Evolutionary conservation across 1,140 invertebrate species (phyloP).

Genomic region (Calephelis nemesis): DNA sequence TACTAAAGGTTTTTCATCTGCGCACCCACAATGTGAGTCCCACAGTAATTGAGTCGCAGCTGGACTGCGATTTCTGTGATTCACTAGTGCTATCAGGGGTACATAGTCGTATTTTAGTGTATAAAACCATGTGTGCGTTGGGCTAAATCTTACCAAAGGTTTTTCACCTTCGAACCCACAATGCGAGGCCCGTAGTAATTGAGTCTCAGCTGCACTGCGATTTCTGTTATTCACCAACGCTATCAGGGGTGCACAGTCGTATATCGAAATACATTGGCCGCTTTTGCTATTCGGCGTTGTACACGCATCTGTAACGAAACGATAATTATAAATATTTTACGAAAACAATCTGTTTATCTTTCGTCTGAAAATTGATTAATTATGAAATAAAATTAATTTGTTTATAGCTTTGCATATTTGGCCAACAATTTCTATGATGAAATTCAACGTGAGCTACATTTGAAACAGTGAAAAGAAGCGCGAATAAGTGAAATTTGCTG

Average conservation of each 20-base stretch:
- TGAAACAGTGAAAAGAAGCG: too few species aligned
- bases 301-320: constrained; percentile 23
- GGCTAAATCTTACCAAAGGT: constrained; percentile 26
- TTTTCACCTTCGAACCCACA: constrained; percentile 31
- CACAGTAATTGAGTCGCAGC: neutral
- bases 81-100: neutral
- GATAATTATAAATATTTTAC: neutral
- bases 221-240: constrained; percentile 30
- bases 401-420: too few species aligned
- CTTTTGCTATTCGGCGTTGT: constrained; percentile 25
- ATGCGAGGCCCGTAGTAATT: constrained; percentile 28
- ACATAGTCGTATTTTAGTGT: neutral
- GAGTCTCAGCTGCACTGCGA: constrained; percentile 27
- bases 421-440: too few species aligned
- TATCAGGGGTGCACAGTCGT: constrained; percentile 35
- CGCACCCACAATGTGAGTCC: neutral
- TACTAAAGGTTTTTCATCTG: neutral
- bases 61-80: neutral
- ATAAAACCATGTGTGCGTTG: too few species aligned
- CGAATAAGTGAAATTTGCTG: too few species aligned
- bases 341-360: too few species aligned
- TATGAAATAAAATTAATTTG: too few species aligned
- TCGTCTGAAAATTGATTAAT: too few species aligned
- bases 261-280: constrained; percentile 39
- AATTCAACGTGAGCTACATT: too few species aligned